Conservation (phyloP, 2,113 vertebrate species). For the Lipophrys pholis region DNA sequence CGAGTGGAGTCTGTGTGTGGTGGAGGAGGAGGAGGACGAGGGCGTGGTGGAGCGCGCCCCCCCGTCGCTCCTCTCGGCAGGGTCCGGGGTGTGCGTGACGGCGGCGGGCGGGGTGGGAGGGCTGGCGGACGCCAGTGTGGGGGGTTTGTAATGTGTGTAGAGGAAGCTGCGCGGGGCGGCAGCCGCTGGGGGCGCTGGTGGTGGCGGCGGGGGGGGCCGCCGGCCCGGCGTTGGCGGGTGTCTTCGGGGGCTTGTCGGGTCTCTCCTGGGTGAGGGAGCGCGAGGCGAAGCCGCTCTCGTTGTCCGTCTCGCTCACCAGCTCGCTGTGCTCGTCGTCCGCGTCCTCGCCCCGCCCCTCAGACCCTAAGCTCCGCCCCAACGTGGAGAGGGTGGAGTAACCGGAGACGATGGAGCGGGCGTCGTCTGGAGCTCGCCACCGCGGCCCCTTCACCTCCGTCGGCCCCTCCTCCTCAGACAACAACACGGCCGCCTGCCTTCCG, state of each 20-base stretch:
- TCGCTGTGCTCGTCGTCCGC: constrained; percentile 96
- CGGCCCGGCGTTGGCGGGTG: constrained; percentile 56
- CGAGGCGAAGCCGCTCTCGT: constrained; percentile 88
- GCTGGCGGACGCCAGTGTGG: constrained; percentile 25
- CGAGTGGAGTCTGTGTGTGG: constrained; percentile 64
- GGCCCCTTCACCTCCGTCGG: constrained; percentile 65
- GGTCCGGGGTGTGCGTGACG: constrained; percentile 54
- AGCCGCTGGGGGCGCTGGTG: background rate
- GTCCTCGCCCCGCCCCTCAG: constrained; percentile 89
- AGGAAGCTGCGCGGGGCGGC: constrained; percentile 78
- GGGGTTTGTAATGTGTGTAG: constrained; percentile 74
- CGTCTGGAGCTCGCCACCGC: constrained; percentile 77
- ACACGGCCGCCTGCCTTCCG: constrained; percentile 37
- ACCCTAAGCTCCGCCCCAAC: constrained; percentile 89
- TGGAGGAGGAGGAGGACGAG: constrained; percentile 81
- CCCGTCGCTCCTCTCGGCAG: constrained; percentile 61
- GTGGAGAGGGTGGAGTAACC: constrained; percentile 97
- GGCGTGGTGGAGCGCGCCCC: constrained; percentile 79
- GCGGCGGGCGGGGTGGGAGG: constrained; percentile 23
- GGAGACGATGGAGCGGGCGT: constrained; percentile 93
- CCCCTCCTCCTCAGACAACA: constrained; percentile 62
- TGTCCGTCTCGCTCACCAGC: constrained; percentile 91
- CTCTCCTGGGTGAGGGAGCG: constrained; percentile 84
- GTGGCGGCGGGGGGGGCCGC: background rate
- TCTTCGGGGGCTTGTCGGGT: constrained; percentile 66